Base-by-base conservation (phyloP, 2,797 vertebrate species). In the Peromyscus aztecus region DNA sequence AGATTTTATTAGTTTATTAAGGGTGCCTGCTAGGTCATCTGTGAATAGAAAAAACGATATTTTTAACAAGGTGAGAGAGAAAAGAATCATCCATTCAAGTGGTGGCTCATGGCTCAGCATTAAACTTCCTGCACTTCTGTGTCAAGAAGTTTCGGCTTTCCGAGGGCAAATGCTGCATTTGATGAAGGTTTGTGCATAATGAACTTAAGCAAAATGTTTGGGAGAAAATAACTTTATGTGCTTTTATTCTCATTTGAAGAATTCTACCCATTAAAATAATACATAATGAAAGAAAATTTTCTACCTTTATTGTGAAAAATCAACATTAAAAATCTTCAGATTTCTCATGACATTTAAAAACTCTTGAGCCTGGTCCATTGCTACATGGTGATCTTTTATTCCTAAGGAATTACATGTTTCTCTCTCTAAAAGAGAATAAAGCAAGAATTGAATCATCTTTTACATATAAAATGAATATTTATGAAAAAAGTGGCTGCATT, bases 401-500 rank as follows among this genome's bases (percentile, higher is more conserved):
- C 92, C 76, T 90, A 78, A 81, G 93, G 81, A 93, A 84, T 94
- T 89, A 61, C n/a, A 71, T 89, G 49, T 92, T 91, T 89, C n/a
- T 71, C 61, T 86, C 31, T 89, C 89, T 96, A 92, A 96, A 97
- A 59, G 7, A 57, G 29, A 95, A 69, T 17, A 85, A 94, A 89
- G 80, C 83, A 94, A 92, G 75, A 59, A 12, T 78, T 95, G 85
- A 94, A 92, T 97, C 93, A 92, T 96, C 94, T 94, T 90, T 97
- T 97, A 96, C 73, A 85, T 97, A 69, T 96, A 97, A 96, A 92
- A 95, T 97, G 90, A 86, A 94, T 97, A 81, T 96, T 97, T 96
- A 94, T 97, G 94, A 89, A 97, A 96, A 97, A 96, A 94, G 69
- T 96, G 65, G 89, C 84, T 97, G 85, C 59, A 81, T 94, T 95